Base-by-base conservation (phyloP, 2,888 invertebrate genomes). In the Nebria salina region DNA sequence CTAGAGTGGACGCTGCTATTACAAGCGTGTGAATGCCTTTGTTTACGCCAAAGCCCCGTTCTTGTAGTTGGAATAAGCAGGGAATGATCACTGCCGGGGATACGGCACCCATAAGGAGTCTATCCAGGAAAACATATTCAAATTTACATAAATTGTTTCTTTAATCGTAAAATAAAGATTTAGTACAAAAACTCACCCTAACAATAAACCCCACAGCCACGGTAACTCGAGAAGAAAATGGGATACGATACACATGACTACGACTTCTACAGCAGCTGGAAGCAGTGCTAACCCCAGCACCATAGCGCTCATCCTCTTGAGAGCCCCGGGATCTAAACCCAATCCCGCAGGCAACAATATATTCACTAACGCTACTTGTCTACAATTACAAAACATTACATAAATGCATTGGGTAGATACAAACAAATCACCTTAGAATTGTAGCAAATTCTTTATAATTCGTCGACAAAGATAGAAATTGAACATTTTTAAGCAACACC, bases 21-120 rank as follows among this genome's bases (percentile, higher is more conserved):
- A 95, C 92, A 75, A 96, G 89, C 0, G 95, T 94, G 66, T 95
- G 93, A 54, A 96, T 93, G 41, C 95, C 95, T 87, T 93, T 94
- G 85, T 93, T 92, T 72, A 93, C 90, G 8, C 95, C 95, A 84
- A 91, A 92, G 7, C 93, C 92, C 82, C 88, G 88, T 83, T 93
- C 92, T 85, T 93, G 91, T 25, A 94, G 88, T 81, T 89, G 88
- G 25, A 95, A 89, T 87, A 95, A 90, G 11, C 92, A 91, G 0
- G 94, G 94, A 25, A 95, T 94, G 72, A 94, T 93, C 64, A 95
- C 94, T 82, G 95, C 95, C 0, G 94, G 94, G 0, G 94, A 94
- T 0, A 95, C 93, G 4, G 94, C 94, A 20, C 93, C 92, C 84
- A 93, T 87, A 4, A 92, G 90, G 85, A 93, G 90, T 64, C 93